These are phyloP conservation scores for Mercenaria mercenaria DNA, from an alignment of 1,140 invertebrate genomes.

Conservation along the genomic window DNA sequence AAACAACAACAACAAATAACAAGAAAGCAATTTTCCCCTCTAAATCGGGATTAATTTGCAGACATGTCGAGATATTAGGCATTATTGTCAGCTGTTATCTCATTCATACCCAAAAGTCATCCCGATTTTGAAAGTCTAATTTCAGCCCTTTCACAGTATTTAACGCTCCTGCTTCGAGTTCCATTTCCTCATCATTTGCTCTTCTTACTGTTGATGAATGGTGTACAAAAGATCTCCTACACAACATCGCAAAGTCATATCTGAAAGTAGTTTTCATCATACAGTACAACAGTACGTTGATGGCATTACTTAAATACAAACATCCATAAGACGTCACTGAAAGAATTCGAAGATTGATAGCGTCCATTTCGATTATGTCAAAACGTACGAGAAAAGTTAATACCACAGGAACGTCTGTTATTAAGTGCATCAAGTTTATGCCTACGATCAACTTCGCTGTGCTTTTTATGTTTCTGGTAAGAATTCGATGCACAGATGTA, in stretches of 20 bases:
- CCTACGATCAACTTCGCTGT: not conserved
- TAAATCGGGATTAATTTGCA: no score
- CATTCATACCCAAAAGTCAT: not conserved
- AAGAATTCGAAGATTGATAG: not conserved
- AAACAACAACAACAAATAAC: no score
- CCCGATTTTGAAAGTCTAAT: not conserved
- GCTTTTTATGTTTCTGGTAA: not conserved
- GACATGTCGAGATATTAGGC: no score
- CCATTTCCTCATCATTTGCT: not conserved
- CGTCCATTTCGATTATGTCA: not conserved
- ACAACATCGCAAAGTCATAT: not conserved
- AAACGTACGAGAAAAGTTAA: not conserved
- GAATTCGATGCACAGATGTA: not conserved
- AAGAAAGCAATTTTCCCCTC: no score
- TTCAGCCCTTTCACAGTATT: not conserved
- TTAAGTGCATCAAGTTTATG: not conserved
- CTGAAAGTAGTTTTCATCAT: not conserved
- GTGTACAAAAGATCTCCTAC: not conserved
- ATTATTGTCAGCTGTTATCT: no score
- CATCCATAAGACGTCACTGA: not conserved
- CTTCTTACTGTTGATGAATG: not conserved
- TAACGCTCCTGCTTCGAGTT: not conserved
- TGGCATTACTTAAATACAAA: not conserved
- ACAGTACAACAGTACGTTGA: not conserved
- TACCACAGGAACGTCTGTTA: not conserved